These are phyloP conservation scores for Drosophila tristis DNA, from an alignment of 1,140 invertebrate genomes.

Conservation along the genomic window DNA sequence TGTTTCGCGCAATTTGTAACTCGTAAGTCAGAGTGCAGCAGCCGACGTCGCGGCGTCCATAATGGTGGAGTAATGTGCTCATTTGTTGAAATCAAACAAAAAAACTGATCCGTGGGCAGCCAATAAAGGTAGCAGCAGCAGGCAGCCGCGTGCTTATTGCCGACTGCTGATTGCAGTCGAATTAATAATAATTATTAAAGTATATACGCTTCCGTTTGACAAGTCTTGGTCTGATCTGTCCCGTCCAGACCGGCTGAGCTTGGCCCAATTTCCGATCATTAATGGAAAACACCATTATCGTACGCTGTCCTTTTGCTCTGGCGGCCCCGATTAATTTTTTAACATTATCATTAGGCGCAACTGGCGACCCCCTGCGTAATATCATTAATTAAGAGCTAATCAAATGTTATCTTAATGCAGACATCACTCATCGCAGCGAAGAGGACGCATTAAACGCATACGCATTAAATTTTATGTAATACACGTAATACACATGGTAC, in stretches of 20 bases:
- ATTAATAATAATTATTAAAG: slow-evolving; percentile 59
- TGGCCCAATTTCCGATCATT: slow-evolving; percentile 31
- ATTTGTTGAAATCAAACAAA: slow-evolving; percentile 67
- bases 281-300: slow-evolving; percentile 22
- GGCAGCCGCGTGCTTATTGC: slow-evolving; percentile 5
- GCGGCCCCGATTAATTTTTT: slow-evolving; percentile 41
- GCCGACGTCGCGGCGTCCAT: slow-evolving; percentile 17
- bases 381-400: slow-evolving; percentile 69
- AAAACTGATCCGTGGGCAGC: slow-evolving; percentile 23
- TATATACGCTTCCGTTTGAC: slow-evolving; percentile 23
- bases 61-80: slow-evolving; percentile 56
- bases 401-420: slow-evolving; percentile 73
- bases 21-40: slow-evolving; percentile 52
- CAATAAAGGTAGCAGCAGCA: background rate
- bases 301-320: slow-evolving; percentile 44
- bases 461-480: slow-evolving; percentile 67
- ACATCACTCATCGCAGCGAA: slow-evolving; percentile 55
- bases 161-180: slow-evolving; percentile 27
- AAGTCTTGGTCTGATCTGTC: slow-evolving; percentile 5
- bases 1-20: slow-evolving; percentile 67
- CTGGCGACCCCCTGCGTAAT: slow-evolving; percentile 45
- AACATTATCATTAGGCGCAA: slow-evolving; percentile 57
- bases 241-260: background rate
- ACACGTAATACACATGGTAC: slow-evolving; percentile 41
- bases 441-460: slow-evolving; percentile 5